Evolutionary conservation across 1,140 invertebrate species (phyloP).

Genomic region (Chionoecetes opilio): DNA sequence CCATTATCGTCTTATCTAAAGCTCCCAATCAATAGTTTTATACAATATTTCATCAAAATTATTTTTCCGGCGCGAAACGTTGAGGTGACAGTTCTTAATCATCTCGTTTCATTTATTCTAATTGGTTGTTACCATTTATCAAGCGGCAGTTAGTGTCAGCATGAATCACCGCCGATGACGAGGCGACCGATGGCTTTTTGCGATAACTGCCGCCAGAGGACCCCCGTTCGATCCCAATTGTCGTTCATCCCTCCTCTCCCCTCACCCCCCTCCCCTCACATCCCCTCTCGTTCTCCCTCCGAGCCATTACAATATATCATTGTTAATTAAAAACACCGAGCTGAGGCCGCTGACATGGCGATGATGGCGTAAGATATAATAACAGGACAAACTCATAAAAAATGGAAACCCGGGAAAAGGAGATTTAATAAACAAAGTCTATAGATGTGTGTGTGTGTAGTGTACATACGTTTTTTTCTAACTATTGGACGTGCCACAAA

Average conservation of each 20-base stretch:
- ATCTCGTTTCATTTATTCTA: conserved; percentile 76
- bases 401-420: conserved; percentile 27
- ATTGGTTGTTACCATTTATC: conserved; percentile 78
- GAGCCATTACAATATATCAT: conserved; percentile 77
- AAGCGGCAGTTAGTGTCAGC: conserved; percentile 73
- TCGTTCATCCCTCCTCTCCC: neutral
- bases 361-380: conserved; percentile 41
- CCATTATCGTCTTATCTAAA: neutral
- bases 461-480: conserved; percentile 22
- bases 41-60: conserved; percentile 63
- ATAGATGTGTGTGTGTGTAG: conserved; percentile 42
- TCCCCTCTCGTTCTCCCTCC: neutral
- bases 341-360: conserved; percentile 53
- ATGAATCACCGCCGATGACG: conserved; percentile 71
- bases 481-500: conserved; percentile 28
- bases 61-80: conserved; percentile 68
- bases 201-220: conserved; percentile 61
- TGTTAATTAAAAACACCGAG: conserved; percentile 76
- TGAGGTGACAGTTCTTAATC: conserved; percentile 76
- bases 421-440: conserved; percentile 31
- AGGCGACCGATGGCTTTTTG: conserved; percentile 63
- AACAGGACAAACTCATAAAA: conserved; percentile 30
- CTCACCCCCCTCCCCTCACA: neutral
- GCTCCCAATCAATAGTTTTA: conserved; percentile 53
- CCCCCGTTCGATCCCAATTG: conserved; percentile 29